Evolutionary conservation across 2,113 vertebrate species (phyloP).

Genomic region (Geococcyx californianus): DNA sequence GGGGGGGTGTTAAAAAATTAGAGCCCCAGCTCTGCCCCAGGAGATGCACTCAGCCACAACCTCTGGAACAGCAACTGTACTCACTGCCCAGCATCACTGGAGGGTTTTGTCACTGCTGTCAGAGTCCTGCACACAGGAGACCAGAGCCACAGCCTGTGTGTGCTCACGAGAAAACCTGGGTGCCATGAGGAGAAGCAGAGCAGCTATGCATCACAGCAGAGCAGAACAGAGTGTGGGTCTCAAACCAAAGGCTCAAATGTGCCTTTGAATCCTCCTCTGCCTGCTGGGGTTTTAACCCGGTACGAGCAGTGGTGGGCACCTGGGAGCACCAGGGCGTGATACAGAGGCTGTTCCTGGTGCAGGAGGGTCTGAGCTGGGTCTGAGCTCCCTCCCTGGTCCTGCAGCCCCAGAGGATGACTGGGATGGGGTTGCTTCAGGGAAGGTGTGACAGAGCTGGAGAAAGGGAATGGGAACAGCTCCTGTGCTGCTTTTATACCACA

Average conservation of each 20-base stretch:
- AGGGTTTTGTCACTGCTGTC: rapidly evolving
- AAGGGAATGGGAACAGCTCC: not conserved
- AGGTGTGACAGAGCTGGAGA: not conserved
- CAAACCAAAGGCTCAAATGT: not conserved
- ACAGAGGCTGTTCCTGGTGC: too few relatives aligned
- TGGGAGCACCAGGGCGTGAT: not conserved
- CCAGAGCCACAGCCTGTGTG: rapidly evolving
- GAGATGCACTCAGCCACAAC: rapidly evolving
- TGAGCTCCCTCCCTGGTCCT: rapidly evolving
- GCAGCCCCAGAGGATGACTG: not conserved
- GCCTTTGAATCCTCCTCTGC: rapidly evolving
- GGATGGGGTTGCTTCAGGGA: not conserved
- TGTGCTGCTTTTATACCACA: rapidly evolving
- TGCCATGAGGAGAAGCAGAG: rapidly evolving
- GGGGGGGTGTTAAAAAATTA: not conserved
- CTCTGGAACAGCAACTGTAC: not conserved
- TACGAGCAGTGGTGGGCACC: not conserved
- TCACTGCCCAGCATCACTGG: rapidly evolving
- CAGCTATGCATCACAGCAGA: rapidly evolving
- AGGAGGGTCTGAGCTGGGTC: not conserved
- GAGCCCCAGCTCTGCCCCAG: not conserved
- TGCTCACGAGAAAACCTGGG: rapidly evolving
- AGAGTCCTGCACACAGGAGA: rapidly evolving
- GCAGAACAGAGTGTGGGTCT: rapidly evolving
- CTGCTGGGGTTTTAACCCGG: not conserved